Conservation (phyloP, 2,113 vertebrate genomes). For the Glaucidium brasilianum region DNA sequence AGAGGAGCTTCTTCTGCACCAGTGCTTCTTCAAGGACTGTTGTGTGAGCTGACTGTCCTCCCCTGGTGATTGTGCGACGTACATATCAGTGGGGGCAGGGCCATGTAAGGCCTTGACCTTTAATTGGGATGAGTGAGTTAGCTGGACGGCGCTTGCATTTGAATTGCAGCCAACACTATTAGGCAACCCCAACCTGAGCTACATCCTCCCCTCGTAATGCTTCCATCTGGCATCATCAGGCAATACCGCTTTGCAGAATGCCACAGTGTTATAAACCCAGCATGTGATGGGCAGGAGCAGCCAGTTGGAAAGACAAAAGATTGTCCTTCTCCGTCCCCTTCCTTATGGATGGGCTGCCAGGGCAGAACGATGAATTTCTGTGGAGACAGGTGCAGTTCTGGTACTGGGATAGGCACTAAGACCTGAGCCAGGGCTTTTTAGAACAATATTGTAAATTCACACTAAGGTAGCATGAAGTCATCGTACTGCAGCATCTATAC, state of each 20-base stretch:
- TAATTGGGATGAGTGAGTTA: neutral
- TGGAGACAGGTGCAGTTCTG: neutral
- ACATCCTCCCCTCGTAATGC: neutral
- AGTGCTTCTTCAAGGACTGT: neutral
- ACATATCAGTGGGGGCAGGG: neutral
- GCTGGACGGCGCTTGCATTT: neutral
- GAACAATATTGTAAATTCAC: neutral
- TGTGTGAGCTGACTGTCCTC: neutral
- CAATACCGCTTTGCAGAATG: neutral
- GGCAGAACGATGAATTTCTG: neutral
- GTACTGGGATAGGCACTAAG: neutral
- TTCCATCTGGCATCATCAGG: slow-evolving; percentile 40
- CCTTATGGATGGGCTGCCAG: neutral
- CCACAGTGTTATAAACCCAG: neutral
- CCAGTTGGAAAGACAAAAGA: neutral
- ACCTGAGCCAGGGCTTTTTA: neutral
- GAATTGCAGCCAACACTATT: slow-evolving; percentile 10
- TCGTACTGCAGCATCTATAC: neutral
- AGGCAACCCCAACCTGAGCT: slow-evolving; percentile 17
- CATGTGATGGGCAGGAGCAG: neutral
- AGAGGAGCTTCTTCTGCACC: neutral
- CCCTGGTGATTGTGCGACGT: neutral
- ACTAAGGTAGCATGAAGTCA: neutral
- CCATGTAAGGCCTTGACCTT: slow-evolving; percentile 6
- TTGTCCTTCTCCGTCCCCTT: neutral